Percentiles rank a stretch among this genome's conserved stretches.
Conservation (phyloP, 2,888 invertebrate species). For the Celastrina argiolus region DNA sequence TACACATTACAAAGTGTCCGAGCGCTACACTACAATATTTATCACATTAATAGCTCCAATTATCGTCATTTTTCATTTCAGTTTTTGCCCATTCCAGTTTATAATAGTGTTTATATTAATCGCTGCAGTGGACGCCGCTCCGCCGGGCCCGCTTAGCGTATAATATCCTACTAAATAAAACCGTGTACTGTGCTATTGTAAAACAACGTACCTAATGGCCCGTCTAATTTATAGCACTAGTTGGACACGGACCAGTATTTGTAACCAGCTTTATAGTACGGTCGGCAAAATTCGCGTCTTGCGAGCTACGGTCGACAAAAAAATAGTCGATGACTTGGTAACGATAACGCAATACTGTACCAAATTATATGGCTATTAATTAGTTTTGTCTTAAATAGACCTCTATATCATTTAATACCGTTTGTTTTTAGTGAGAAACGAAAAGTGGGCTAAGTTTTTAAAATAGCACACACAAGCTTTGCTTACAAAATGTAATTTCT, state of each 20-base stretch:
- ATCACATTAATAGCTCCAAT: constrained; percentile 1
- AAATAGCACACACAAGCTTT: no score
- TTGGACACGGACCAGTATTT: constrained; percentile 23
- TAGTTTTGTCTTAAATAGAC: not conserved
- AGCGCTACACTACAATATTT: constrained; percentile 4
- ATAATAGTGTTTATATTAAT: constrained; percentile 6
- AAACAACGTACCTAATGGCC: constrained; percentile 31
- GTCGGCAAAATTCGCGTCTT: constrained; percentile 31
- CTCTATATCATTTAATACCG: not conserved
- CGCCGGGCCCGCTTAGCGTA: constrained; percentile 21
- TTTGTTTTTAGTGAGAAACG: not conserved
- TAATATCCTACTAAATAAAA: constrained; percentile 27
- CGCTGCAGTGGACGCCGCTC: constrained; percentile 15
- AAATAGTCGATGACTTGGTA: not conserved
- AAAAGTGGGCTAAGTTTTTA: not conserved
- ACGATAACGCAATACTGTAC: not conserved
- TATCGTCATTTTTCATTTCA: constrained; percentile 10
- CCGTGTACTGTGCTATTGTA: constrained; percentile 23
- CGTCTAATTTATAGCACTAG: constrained; percentile 30
- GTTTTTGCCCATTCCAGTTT: constrained; percentile 4
- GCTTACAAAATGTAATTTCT: no score
- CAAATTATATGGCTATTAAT: not conserved
- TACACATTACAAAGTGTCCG: not conserved
- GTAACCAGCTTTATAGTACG: constrained; percentile 22
- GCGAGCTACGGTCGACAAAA: constrained; percentile 21